Percentiles rank a stretch among this genome's conserved stretches.
These are phyloP conservation scores for Aphelinus atriplicis DNA, from an alignment of 1,140 invertebrate genomes.

Conservation along the genomic window DNA sequence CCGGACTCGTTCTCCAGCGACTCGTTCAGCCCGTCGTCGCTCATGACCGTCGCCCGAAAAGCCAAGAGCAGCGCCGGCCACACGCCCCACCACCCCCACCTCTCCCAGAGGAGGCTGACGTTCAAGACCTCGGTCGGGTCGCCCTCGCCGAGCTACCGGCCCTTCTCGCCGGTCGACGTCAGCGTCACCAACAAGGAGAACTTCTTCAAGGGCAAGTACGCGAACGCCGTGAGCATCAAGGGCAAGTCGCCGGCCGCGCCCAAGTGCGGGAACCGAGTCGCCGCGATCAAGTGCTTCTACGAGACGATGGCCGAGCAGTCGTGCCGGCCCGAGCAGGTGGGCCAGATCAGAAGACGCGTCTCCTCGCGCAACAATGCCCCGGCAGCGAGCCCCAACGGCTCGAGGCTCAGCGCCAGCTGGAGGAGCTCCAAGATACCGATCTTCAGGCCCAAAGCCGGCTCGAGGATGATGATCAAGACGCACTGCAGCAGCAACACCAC, in stretches of 20 bases:
- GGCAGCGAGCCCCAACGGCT: not conserved
- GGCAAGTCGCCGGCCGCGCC: not conserved
- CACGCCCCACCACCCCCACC: too few species aligned
- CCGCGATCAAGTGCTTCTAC: constrained; percentile 8
- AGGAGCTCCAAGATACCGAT: not conserved
- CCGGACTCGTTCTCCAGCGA: not conserved
- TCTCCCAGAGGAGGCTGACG: too few species aligned
- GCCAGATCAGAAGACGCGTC: too few species aligned
- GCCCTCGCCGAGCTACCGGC: too few species aligned
- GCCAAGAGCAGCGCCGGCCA: too few species aligned
- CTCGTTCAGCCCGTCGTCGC: too few species aligned
- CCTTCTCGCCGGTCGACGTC: too few species aligned
- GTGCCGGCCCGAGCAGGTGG: too few species aligned
- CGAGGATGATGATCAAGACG: not conserved
- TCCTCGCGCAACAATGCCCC: not conserved
- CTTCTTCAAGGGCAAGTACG: not conserved
- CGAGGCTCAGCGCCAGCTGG: not conserved
- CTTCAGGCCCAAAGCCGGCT: not conserved
- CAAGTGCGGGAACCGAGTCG: not conserved
- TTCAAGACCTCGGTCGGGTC: too few species aligned
- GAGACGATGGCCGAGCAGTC: not conserved
- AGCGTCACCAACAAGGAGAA: constrained; percentile 1
- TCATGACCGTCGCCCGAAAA: too few species aligned
- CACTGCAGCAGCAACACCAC: not conserved
- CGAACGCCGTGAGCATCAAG: not conserved